These are phyloP conservation scores for Xanthorhoe spadicearia DNA, from an alignment of 2,888 invertebrate species.

Conservation along the genomic window DNA sequence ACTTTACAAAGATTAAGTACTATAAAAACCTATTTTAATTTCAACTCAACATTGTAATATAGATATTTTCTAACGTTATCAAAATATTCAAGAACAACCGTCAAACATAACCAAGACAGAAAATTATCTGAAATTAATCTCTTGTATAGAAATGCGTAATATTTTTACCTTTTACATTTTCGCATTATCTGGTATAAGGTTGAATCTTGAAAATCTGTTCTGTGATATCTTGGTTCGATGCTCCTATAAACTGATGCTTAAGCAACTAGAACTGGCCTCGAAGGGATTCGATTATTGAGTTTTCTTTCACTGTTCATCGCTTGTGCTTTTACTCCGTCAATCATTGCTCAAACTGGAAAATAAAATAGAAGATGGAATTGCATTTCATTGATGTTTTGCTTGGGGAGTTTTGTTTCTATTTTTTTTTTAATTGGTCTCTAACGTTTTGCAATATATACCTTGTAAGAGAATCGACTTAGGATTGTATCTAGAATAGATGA, in stretches of 20 bases:
- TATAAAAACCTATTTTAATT: too few species aligned
- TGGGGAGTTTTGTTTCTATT: not conserved
- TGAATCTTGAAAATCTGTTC: not conserved
- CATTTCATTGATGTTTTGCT: conserved; percentile 6
- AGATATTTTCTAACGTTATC: too few species aligned
- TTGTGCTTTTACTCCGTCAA: conserved; percentile 15
- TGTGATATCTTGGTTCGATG: not conserved
- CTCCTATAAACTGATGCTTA: conserved; percentile 7
- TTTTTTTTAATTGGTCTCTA: not conserved
- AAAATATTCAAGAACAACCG: too few species aligned
- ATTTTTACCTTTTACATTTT: too few species aligned
- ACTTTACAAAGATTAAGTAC: too few species aligned
- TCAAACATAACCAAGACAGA: too few species aligned
- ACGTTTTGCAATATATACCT: not conserved
- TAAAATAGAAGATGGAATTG: not conserved
- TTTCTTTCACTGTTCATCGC: conserved; percentile 21
- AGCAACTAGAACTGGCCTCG: conserved; percentile 3
- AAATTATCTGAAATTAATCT: too few species aligned
- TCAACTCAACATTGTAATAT: too few species aligned
- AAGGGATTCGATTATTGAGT: conserved; percentile 26
- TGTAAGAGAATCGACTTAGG: too few species aligned
- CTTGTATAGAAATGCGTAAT: too few species aligned
- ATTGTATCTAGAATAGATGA: too few species aligned
- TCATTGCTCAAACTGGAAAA: conserved; percentile 6
- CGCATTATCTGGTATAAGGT: not conserved